These are phyloP conservation scores for Cheilosia vulpina DNA, from an alignment of 2,888 invertebrate species.

Conservation along the genomic window DNA sequence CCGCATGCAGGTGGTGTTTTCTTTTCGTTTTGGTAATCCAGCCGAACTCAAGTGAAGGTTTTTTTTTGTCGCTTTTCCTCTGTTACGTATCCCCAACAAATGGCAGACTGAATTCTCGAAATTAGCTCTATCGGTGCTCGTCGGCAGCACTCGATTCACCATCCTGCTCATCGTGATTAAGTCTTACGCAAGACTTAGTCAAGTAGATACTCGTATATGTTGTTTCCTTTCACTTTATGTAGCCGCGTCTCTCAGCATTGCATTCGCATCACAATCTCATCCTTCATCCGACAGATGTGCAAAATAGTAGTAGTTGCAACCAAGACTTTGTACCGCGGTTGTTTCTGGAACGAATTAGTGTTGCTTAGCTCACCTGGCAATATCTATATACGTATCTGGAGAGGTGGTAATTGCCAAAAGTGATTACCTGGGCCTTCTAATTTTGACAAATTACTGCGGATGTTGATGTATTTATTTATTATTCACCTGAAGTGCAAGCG, in stretches of 20 bases:
- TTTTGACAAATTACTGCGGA: constrained; percentile 7
- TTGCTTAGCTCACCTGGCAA: constrained; percentile 5
- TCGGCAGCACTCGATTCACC: constrained; percentile 14
- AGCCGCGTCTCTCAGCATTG: neutral
- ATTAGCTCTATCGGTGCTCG: constrained; percentile 48
- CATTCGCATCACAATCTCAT: constrained; percentile 6
- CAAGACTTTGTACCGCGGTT: neutral
- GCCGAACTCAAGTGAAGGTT: constrained; percentile 8
- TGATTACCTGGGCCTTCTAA: constrained; percentile 11
- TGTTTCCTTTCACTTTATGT: constrained; percentile 54
- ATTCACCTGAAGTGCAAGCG: constrained; percentile 6
- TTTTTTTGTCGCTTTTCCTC: neutral
- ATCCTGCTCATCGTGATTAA: constrained; percentile 69
- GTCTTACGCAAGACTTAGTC: constrained; percentile 51
- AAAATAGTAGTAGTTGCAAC: constrained; percentile 4
- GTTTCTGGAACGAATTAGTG: constrained; percentile 17
- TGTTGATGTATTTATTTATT: constrained; percentile 16
- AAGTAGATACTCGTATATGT: neutral
- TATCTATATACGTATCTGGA: neutral
- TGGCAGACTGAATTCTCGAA: constrained; percentile 57
- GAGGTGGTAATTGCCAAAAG: neutral
- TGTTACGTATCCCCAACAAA: constrained; percentile 55
- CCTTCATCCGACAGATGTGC: constrained; percentile 34
- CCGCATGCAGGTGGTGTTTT: constrained; percentile 14
- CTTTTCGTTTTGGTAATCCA: neutral